These are phyloP conservation scores for Nothura maculosa DNA, from an alignment of 2,797 vertebrate genomes.

Conservation along the genomic window DNA sequence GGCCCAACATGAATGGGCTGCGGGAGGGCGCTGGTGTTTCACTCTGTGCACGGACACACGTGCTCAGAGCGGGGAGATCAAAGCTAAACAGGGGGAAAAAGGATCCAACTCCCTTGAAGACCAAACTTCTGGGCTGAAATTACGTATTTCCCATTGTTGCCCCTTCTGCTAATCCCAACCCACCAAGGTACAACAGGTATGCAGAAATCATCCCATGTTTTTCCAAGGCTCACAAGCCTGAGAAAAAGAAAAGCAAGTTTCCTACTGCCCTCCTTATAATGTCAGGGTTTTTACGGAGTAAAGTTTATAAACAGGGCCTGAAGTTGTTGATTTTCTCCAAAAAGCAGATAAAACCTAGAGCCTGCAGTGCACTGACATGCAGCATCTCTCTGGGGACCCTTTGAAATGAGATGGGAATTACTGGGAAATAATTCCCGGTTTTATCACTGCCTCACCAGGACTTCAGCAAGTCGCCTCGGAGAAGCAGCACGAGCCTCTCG, in stretches of 20 bases:
- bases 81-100: background rate
- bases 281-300: background rate
- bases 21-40: background rate
- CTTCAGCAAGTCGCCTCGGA: background rate
- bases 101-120: background rate
- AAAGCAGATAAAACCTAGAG: background rate
- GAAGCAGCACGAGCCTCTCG: background rate
- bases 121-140: background rate
- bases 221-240: background rate
- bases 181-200: background rate
- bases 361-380: fast-evolving
- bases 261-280: background rate
- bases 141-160: background rate
- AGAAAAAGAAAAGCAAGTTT: background rate
- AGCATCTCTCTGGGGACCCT: background rate
- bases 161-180: background rate
- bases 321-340: background rate
- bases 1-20: fast-evolving
- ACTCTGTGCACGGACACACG: background rate
- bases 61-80: background rate
- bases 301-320: background rate
- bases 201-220: background rate
- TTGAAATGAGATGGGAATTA: background rate
- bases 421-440: background rate
- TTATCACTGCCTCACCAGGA: fast-evolving